Percentiles rank a stretch among this genome's conserved stretches.
phyloP scores from a whole-genome alignment of 2,888 invertebrate genomes.

The Lymantria dispar region DNA sequence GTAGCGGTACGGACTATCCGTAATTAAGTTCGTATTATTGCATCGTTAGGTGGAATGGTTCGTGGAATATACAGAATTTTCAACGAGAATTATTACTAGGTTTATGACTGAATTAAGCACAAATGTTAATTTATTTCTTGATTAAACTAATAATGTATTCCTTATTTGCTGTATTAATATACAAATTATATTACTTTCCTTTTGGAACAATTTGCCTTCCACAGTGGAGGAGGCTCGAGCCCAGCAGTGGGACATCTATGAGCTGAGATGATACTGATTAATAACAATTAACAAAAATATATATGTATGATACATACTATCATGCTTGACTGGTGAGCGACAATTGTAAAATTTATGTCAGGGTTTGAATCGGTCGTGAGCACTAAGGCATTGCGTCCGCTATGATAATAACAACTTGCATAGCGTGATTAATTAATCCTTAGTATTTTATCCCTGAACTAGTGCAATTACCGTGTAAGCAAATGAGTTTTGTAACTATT shows the following conservation, averaged over 20 bases:
- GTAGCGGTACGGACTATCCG: neutral
- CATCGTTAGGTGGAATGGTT: neutral
- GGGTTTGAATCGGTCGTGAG: slow-evolving; percentile 20
- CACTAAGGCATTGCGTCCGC: slow-evolving; percentile 7
- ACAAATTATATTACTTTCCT: too few species aligned
- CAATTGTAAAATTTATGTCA: slow-evolving; percentile 31
- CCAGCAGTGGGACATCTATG: too few species aligned
- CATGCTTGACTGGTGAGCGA: slow-evolving; percentile 17
- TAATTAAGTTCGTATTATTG: slow-evolving; percentile 3
- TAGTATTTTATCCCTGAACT: neutral
- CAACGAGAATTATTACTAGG: neutral
- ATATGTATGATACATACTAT: slow-evolving; percentile 17
- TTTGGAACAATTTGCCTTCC: too few species aligned
- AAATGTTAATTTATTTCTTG: neutral
- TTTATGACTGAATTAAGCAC: neutral
- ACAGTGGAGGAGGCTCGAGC: too few species aligned
- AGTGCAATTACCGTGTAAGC: too few species aligned
- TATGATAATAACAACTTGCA: slow-evolving; percentile 11
- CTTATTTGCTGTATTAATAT: neutral
- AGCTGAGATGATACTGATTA: too few species aligned
- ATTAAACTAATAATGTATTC: neutral
- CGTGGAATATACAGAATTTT: neutral
- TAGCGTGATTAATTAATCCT: slow-evolving; percentile 23
- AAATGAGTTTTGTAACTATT: neutral
- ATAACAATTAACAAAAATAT: neutral